Evolutionary conservation across 2,797 vertebrate genomes (phyloP).

Genomic region (Thamnophis elegans): DNA sequence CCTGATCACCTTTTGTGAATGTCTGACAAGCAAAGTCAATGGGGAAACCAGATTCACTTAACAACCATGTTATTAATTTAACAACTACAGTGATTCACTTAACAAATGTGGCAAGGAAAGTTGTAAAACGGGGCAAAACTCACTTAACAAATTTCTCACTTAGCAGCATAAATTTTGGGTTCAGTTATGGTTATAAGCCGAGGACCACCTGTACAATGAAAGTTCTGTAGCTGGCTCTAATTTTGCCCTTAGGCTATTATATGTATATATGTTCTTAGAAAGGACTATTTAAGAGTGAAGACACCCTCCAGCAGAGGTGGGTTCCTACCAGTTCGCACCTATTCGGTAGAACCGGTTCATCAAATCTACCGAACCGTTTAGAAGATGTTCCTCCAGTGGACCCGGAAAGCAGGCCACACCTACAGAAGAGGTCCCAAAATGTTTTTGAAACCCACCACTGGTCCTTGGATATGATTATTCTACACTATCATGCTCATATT

Average conservation of each 20-base stretch:
- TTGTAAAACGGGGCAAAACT: not conserved
- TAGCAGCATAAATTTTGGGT: not conserved
- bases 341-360: no score
- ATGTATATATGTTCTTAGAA: slow-evolving; percentile 44
- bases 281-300: slow-evolving; percentile 56
- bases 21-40: not conserved
- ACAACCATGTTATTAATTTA: not conserved
- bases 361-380: no score
- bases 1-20: not conserved
- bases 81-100: not conserved
- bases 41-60: not conserved
- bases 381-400: no score
- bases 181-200: not conserved
- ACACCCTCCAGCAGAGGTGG: no score
- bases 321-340: no score
- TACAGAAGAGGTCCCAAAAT: no score
- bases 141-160: not conserved
- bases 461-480: no score
- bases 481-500: no score
- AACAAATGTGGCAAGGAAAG: not conserved
- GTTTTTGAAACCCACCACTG: no score
- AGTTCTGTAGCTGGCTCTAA: slow-evolving; percentile 54
- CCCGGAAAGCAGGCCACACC: no score
- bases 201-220: slow-evolving; percentile 44
- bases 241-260: slow-evolving; percentile 50